Evolutionary conservation across 2,888 invertebrate genomes (phyloP).

Genomic region (Eilema depressum): DNA sequence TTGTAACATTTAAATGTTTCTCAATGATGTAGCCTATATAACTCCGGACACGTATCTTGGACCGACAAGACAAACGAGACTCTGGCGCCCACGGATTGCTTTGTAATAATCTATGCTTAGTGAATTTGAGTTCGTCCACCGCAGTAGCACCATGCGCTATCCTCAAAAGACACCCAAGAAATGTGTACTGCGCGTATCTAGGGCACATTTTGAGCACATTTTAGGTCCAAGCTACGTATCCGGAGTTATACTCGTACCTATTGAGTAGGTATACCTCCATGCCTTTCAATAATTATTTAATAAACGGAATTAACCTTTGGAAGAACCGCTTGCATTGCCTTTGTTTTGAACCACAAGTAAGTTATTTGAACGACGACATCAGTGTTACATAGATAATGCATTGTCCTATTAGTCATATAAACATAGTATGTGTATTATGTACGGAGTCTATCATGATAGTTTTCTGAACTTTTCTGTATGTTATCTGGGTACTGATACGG

Average conservation of each 20-base stretch:
- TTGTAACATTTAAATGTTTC: not conserved
- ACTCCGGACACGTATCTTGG: too few relatives aligned
- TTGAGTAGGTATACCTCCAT: too few relatives aligned
- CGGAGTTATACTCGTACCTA: too few relatives aligned
- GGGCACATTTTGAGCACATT: too few relatives aligned
- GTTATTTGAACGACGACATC: not conserved
- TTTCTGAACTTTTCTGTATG: slow-evolving; percentile 30
- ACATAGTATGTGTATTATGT: slow-evolving; percentile 12
- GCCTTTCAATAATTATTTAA: not conserved
- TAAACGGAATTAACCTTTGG: not conserved
- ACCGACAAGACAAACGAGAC: too few relatives aligned
- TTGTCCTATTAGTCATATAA: slow-evolving; percentile 29
- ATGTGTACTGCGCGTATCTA: too few relatives aligned
- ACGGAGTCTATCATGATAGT: slow-evolving; percentile 22
- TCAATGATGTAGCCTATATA: not conserved
- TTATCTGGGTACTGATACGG: slow-evolving; percentile 15
- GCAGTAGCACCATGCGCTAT: too few relatives aligned
- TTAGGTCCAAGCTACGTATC: too few relatives aligned
- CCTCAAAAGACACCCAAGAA: too few relatives aligned
- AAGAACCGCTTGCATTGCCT: not conserved
- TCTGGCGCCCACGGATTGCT: too few relatives aligned
- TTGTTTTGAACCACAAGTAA: not conserved
- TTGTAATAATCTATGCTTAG: too few relatives aligned
- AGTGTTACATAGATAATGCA: slow-evolving; percentile 33
- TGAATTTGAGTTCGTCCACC: too few relatives aligned